Conservation (phyloP, 2,797 vertebrate species). For the Poeciliopsis gracilis region DNA sequence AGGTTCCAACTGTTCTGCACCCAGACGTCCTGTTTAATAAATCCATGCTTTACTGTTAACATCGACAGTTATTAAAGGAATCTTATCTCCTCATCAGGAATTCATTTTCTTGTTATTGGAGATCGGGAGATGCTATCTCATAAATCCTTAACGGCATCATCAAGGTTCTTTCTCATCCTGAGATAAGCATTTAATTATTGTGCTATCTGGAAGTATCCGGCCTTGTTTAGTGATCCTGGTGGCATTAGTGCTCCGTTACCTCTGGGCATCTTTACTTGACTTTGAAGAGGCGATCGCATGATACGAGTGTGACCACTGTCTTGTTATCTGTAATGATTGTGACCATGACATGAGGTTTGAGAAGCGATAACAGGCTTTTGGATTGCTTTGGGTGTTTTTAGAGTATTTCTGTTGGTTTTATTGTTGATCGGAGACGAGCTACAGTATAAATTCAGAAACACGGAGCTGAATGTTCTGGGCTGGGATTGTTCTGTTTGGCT, state of each 20-base stretch:
- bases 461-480: background rate
- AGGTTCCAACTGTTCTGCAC: background rate
- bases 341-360: background rate
- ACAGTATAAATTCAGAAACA: background rate
- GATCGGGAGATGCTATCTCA: constrained; percentile 39
- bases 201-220: constrained; percentile 29
- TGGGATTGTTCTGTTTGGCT: background rate
- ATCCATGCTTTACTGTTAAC: background rate
- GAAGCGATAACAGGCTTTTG: background rate
- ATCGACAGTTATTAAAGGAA: constrained; percentile 8
- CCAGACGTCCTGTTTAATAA: background rate
- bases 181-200: constrained; percentile 46
- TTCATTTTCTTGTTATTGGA: constrained; percentile 20
- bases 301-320: background rate
- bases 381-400: background rate
- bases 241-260: constrained; percentile 4
- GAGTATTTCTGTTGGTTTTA: background rate
- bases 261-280: constrained; percentile 1
- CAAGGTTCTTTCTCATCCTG: constrained; percentile 29
- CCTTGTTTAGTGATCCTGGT: constrained; percentile 17
- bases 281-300: background rate
- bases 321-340: background rate
- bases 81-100: constrained; percentile 15
- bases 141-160: constrained; percentile 48
- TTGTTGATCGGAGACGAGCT: background rate